These are phyloP conservation scores for Macrotrachela quadricornifera DNA, from an alignment of 1,140 invertebrate genomes.

Conservation along the genomic window DNA sequence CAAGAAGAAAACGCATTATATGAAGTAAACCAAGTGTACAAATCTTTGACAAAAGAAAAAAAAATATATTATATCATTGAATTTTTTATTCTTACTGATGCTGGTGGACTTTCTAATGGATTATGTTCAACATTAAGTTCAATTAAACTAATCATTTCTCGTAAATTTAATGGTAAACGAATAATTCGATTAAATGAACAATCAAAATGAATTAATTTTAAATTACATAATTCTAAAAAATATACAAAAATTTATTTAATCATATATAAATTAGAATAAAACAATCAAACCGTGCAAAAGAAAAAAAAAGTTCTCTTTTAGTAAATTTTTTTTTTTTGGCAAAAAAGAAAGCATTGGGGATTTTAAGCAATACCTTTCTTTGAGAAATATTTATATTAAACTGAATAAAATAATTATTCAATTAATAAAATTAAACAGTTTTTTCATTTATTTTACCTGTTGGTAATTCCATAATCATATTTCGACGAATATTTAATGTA, in stretches of 20 bases:
- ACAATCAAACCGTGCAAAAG: no score
- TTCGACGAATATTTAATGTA: slow-evolving; percentile 55
- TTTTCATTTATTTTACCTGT: slow-evolving; percentile 39
- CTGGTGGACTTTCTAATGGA: slow-evolving; percentile 64
- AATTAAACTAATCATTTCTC: slow-evolving; percentile 55
- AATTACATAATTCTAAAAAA: slow-evolving; percentile 58
- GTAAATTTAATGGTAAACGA: slow-evolving; percentile 57
- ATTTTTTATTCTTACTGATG: slow-evolving; percentile 43
- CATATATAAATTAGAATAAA: no score
- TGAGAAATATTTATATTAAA: no score
- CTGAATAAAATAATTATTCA: no score
- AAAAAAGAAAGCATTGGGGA: no score
- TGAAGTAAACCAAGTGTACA: slow-evolving; percentile 71
- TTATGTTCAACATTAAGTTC: slow-evolving; percentile 60
- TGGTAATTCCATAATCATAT: slow-evolving; percentile 62
- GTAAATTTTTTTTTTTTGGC: no score
- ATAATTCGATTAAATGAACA: slow-evolving; percentile 67
- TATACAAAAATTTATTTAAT: no score
- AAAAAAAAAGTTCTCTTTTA: no score
- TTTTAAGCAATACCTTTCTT: no score
- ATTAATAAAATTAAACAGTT: no score
- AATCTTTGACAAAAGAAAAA: slow-evolving; percentile 38
- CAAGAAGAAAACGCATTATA: slow-evolving; percentile 78
- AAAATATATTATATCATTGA: neutral
- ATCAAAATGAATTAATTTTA: slow-evolving; percentile 58